phyloP scores from a whole-genome alignment of 1,140 invertebrate genomes.

The Eumeta japonica region DNA sequence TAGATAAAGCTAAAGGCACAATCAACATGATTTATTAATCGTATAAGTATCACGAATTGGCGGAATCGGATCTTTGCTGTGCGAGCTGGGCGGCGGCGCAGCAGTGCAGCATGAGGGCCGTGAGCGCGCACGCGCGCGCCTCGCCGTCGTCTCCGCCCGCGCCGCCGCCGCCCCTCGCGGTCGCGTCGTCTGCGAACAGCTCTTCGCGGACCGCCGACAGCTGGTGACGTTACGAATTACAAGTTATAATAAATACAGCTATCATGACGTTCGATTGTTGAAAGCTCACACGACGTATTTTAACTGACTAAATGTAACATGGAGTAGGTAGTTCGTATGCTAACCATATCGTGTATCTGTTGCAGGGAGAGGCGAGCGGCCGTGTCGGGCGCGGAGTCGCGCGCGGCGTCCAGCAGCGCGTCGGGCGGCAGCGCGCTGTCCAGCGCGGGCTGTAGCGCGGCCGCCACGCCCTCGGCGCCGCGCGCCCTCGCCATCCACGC shows the following conservation, averaged over 20 bases:
- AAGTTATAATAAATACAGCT: conserved; percentile 1
- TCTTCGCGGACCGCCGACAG: conserved; percentile 73
- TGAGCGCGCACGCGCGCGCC: conserved; percentile 74
- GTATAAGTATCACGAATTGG: too few relatives aligned
- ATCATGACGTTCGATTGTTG: neutral
- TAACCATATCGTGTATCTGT: conserved; percentile 72
- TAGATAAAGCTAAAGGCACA: too few relatives aligned
- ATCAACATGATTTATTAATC: too few relatives aligned
- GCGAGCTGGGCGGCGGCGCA: conserved; percentile 59
- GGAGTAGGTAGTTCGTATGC: conserved; percentile 8
- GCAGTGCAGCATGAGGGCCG: conserved; percentile 81
- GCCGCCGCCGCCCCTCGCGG: conserved; percentile 58
- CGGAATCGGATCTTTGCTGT: conserved; percentile 28
- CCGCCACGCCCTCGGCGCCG: conserved; percentile 38
- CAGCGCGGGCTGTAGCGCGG: conserved; percentile 55
- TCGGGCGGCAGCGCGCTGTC: conserved; percentile 66
- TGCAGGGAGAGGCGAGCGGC: conserved; percentile 64
- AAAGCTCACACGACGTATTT: conserved; percentile 8
- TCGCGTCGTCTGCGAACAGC: conserved; percentile 57
- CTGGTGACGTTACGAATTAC: too few relatives aligned
- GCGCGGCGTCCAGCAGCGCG: conserved; percentile 74
- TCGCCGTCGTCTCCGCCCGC: conserved; percentile 61
- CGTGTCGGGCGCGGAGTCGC: conserved; percentile 74
- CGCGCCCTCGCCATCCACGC: conserved; percentile 26
- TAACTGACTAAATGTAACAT: conserved; percentile 1